phyloP scores from a whole-genome alignment of 2,797 vertebrate species.

The Pogonophryne albipinna region DNA sequence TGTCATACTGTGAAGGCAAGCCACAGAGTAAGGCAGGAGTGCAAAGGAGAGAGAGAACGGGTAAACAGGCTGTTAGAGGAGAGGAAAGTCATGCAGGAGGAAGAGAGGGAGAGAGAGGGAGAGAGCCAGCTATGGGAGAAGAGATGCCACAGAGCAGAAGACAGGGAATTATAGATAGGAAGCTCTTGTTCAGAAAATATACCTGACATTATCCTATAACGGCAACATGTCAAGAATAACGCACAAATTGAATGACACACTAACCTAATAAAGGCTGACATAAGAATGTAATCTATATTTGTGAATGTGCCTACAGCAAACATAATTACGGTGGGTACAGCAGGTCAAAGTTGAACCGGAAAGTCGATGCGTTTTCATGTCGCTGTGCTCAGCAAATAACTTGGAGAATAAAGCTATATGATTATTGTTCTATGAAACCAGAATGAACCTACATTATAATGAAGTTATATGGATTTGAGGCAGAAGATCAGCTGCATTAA shows the following conservation, averaged over 20 bases:
- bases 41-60: slow-evolving; percentile 53
- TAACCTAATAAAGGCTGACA: slow-evolving; percentile 26
- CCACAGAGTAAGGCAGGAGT: slow-evolving; percentile 61
- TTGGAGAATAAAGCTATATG: neutral
- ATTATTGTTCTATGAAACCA: neutral
- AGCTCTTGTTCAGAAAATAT: neutral
- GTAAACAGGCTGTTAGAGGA: slow-evolving; percentile 66
- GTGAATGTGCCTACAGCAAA: neutral
- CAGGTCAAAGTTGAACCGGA: neutral
- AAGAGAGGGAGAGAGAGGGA: slow-evolving; percentile 44
- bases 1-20: slow-evolving; percentile 75
- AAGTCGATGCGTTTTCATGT: neutral
- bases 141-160: slow-evolving; percentile 15
- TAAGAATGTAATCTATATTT: slow-evolving; percentile 29
- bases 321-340: neutral
- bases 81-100: slow-evolving; percentile 58
- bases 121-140: slow-evolving; percentile 22
- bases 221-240: slow-evolving; percentile 26
- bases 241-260: slow-evolving; percentile 25
- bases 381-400: neutral
- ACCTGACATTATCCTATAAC: neutral
- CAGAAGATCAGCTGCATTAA: slow-evolving; percentile 43
- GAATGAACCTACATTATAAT: slow-evolving; percentile 15
- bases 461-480: slow-evolving; percentile 11
- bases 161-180: slow-evolving; percentile 23